Conservation (phyloP, 2,888 invertebrate species). For the Thyatira batis region DNA sequence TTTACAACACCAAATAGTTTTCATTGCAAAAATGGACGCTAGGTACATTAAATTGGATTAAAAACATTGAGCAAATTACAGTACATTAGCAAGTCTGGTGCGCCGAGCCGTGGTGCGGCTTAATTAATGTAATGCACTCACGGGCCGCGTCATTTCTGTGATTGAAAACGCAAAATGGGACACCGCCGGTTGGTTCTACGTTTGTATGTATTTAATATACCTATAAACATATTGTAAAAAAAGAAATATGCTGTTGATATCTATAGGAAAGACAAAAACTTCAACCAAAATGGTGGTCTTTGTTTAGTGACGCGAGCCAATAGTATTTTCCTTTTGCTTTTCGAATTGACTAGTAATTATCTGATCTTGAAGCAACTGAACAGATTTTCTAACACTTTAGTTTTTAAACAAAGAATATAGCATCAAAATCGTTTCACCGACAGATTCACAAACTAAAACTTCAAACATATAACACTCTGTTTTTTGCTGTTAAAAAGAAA, state of each 20-base stretch:
- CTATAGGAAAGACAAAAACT: no score
- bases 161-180: conserved; percentile 10
- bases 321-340: no score
- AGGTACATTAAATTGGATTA: conserved; percentile 12
- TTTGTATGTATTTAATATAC: neutral
- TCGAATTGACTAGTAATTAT: no score
- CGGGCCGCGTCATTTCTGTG: conserved; percentile 10
- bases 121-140: conserved; percentile 25
- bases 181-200: neutral
- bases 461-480: no score
- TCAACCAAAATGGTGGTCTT: no score
- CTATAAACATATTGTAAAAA: neutral
- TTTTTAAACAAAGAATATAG: no score
- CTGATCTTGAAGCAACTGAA: no score
- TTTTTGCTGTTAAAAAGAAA: no score
- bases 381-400: no score
- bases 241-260: neutral
- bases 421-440: no score
- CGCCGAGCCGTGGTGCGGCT: conserved; percentile 7
- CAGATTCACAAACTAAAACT: no score
- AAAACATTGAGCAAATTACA: neutral
- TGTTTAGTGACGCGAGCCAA: no score
- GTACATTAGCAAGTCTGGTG: neutral
- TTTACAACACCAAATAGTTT: neutral
- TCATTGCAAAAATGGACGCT: neutral